Base-by-base conservation (phyloP, 2,888 invertebrate genomes). In the Pogonocherus hispidulus region DNA sequence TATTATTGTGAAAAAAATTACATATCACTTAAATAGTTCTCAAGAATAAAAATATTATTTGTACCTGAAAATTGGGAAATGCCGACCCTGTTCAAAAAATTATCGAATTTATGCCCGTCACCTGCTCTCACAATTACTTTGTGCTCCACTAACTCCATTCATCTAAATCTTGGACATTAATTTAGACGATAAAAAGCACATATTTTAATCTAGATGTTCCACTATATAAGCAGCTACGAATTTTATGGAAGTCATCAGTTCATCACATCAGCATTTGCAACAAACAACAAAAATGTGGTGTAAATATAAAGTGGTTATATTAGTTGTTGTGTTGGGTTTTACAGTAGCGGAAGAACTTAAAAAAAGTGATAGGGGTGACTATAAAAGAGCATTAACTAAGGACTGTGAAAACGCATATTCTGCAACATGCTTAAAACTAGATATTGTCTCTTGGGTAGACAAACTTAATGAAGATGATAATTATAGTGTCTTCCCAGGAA, bases 361-460 rank as follows among this genome's bases (percentile, higher is more conserved):
- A 14, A 66, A 59, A 35, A 63, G 64, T 72, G 71, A 71, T 51
- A 63, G 69, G 8, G 67, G 70, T 65, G 74, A 75, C 32, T 76
- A 67, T 46, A 77, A 77, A 35, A 69, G 69, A 49, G 69, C 82
- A 3, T 77, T 85, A 5, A 79, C 84, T 11, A 79, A 80, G 44
- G 87, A 87, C 69, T 91, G 91, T 79, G 86, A 86, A 62, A 87
- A 86, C 20, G 84, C 86, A 0, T 89, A 90, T 77, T 93, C 90
- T 81, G 87, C 91, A 20, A 92, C 92, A 81, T 94, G 94, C 79
- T 84, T 94, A 22, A 94, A 94, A 80, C 85, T 94, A 62, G 93
- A 93, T 76, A 89, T 92, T 44, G 88, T 93, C 0, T 91, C 91
- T 1, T 90, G 93, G 75, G 86, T 94, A 70, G 94, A 94, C 80